Evolutionary conservation across 2,797 vertebrate species (phyloP), one percentile per base, ranked within the genome.

Genomic region (Chloroceryle amazona): DNA sequence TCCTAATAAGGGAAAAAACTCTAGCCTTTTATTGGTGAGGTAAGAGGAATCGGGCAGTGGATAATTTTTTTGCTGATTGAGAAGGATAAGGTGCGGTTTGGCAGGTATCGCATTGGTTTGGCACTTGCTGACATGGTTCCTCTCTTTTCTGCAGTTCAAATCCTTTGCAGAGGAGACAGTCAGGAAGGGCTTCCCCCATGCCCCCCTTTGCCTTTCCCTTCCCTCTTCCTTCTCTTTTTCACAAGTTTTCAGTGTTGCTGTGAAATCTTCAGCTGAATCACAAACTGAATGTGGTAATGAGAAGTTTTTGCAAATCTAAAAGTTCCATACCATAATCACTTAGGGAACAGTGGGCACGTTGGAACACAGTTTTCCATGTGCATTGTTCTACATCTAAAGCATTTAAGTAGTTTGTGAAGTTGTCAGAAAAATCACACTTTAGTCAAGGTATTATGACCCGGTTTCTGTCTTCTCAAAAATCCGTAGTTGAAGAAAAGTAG

Each of bases 51-150:
- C 94, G 96, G 96, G 93, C 96, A 51, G 93, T 0, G 60, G 93
- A 90, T 95, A 80, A 86, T 94, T 83, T 96, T 96, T 97, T 94
- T 97, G 97, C 96, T 98, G 98, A 98, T 98, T 80, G 95, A 97
- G 95, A 75, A 98, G 98, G 98, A 97, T 98, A 96, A 98, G 97
- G 97, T 98, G 97, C 49, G 98, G 98, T 97, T 98, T 98, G 98
- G 98, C 98, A 97, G 97, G 96, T 97, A 93, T 8, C 5, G 3
- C 19, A 7, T 35, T 94, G 97, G 97, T 97, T 97, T 98, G 98
- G 98, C 97, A 94, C 86, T 94, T 97, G 95, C 94, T 90, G 95
- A 95, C 94, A 83, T 20, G 80, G 86, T 91, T 95, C 97, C 95
- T 98, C 90, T 98, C 90, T 97, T 90, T 93, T 89, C 89, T 97